These are phyloP conservation scores for Zygaena filipendulae DNA, from an alignment of 2,888 invertebrate species.

Conservation along the genomic window DNA sequence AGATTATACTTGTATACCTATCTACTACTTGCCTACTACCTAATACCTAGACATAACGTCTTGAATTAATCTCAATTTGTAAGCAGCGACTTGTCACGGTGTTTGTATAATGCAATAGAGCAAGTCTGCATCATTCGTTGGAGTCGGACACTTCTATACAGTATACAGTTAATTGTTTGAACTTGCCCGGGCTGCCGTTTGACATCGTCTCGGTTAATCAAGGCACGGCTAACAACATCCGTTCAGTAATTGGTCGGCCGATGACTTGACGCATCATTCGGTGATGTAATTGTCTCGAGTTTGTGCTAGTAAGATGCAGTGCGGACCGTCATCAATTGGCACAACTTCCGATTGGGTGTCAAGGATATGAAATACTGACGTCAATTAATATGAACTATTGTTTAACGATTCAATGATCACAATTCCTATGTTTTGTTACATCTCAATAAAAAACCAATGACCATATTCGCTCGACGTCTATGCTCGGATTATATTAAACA, in stretches of 20 bases:
- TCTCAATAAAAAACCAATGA: slow-evolving; percentile 15
- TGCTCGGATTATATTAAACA: too few relatives aligned
- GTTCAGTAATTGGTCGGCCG: slow-evolving; percentile 53
- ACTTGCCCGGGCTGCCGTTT: slow-evolving; percentile 59
- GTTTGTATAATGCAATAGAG: slow-evolving; percentile 61
- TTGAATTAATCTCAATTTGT: slow-evolving; percentile 66
- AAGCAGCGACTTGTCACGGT: slow-evolving; percentile 57
- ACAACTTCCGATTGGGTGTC: slow-evolving; percentile 60
- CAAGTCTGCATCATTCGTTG: slow-evolving; percentile 63
- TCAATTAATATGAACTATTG: slow-evolving; percentile 34
- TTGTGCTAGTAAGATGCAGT: slow-evolving; percentile 30
- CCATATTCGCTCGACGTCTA: slow-evolving; percentile 1
- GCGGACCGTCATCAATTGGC: slow-evolving; percentile 40
- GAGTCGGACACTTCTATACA: slow-evolving; percentile 66
- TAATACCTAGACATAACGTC: too few relatives aligned
- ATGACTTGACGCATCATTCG: slow-evolving; percentile 49
- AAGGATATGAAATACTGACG: slow-evolving; percentile 39
- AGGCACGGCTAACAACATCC: slow-evolving; percentile 64
- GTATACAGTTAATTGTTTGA: slow-evolving; percentile 67
- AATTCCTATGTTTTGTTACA: too few relatives aligned
- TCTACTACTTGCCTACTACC: too few relatives aligned
- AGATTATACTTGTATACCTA: too few relatives aligned
- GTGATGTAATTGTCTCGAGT: slow-evolving; percentile 56
- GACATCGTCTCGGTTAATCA: slow-evolving; percentile 63
- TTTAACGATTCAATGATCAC: too few relatives aligned